Evolutionary conservation across 2,797 vertebrate species (phyloP), one percentile per base, ranked within the genome.

Genomic region (Parambassis ranga): DNA sequence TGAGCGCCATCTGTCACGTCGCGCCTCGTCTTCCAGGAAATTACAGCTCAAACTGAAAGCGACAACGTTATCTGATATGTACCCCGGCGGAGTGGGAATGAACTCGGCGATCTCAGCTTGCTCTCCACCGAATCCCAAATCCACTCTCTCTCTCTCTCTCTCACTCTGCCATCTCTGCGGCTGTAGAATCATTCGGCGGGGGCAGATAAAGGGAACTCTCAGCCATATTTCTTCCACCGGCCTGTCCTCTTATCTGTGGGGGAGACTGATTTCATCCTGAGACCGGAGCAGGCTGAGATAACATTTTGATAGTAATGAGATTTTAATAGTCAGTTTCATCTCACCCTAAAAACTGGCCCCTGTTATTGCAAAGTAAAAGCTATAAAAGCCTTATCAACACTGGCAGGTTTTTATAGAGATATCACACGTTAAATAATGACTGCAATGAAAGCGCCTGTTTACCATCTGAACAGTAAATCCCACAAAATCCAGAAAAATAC

Each of bases 1-100:
- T 23, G 64, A 81, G 77, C 75, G 42, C 70, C 79, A 73, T 81
- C 79, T 81, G 82, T 81, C 84, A 84, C 67, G 59, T 71, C 15
- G 61, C 33, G 30, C 69, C 61, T 80, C 50, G 55, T 83, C 75
- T 73, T 81, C 79, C 70, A 77, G 82, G 79, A 83, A 77, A 77
- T 81, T 73, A 79, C 72, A 77, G 71, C 73, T 77, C 75, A 55
- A 58, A 74, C 56, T 4, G 0, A 71, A 58, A 79, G 77, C 15
- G 72, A 77, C 81, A 73, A 41, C 42, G 44, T 64, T 77, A 81
- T 82, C 75, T 48, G 81, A 82, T 74, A 38, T 49, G 65, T 48
- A 15, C 14, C 59, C 62, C 27, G 13, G 28, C 32, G 35, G 73
- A 58, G 53, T 23, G 6, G 53, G 60, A 31, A 62, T 36, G 65